Base-by-base conservation (phyloP, 2,113 vertebrate genomes). In the Pygoscelis adeliae region DNA sequence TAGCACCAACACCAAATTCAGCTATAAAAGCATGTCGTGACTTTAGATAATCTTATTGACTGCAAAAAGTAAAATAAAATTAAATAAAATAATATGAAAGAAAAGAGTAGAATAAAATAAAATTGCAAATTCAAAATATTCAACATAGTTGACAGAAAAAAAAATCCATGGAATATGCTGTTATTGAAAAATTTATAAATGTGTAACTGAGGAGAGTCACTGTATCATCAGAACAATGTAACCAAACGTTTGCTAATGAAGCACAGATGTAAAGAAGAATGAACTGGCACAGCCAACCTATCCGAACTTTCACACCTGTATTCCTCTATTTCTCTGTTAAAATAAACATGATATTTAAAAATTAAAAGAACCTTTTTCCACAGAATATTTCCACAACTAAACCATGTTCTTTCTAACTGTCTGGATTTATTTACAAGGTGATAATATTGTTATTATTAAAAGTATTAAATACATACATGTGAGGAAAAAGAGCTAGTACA, bases 251-350 rank as follows among this genome's bases (percentile, higher is more conserved):
- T 87, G 88, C 94, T 98, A 98, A 98, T 95, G 95, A 98, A 97
- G 79, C 98, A 97, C 98, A 98, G 98, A 98, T 98, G 98, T 97
- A 98, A 96, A 97, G 87, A 94, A 83, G 58, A 97, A 96, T 61
- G 69, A 97, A 95, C 94, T 96, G 97, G 98, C 97, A 97, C 88
- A 95, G 95, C 67, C 93, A 97, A 92, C 72, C 83, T 93, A 83
- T 93, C 83, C 81, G 53, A 95, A 94, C 70, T 91, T 90, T 97
- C 87, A 73, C 62, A 47, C 67, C 56, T 85, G 67, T 83, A 86
- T 87, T 96, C 22, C 30, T 90, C 86, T 90, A 46, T 23, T 92
- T 67, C 40, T 85, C 82, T 91, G 88, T 62, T 93, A 89, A 95
- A 97, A 92, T 70, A 93, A 94, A 83, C 47, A 61, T 8, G 36